A percentile compares a stretch with the other conserved stretches of the same genome.
These are phyloP conservation scores for Leptothorax acervorum DNA, from an alignment of 2,888 invertebrate genomes.

Conservation along the genomic window DNA sequence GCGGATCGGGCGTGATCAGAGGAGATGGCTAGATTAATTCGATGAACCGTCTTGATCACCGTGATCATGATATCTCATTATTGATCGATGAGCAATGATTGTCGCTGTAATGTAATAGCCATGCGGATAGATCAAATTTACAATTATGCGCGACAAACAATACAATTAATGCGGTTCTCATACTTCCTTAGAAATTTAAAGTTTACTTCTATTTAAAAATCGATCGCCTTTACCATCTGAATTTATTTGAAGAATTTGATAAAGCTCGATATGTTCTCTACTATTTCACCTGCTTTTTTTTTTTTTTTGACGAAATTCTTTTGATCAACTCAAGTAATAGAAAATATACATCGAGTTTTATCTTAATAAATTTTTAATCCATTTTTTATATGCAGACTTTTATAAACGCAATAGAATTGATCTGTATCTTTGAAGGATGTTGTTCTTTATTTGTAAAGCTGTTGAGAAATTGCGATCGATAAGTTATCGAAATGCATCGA, in stretches of 20 bases:
- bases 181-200: neutral
- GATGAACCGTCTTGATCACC: constrained; percentile 7
- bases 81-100: constrained; percentile 36
- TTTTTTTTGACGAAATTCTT: neutral
- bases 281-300: neutral
- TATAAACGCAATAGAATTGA: neutral
- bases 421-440: neutral
- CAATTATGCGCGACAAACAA: neutral
- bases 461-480: neutral
- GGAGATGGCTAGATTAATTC: constrained; percentile 42
- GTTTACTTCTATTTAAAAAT: neutral
- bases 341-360: neutral
- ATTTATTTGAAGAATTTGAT: neutral
- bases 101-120: neutral
- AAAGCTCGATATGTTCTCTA: neutral
- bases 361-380: neutral
- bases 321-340: neutral
- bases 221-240: neutral
- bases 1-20: constrained; percentile 21
- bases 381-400: neutral
- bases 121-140: neutral
- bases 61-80: constrained; percentile 13
- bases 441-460: neutral
- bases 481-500: neutral
- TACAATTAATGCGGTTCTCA: neutral